Conservation (phyloP, 2,113 vertebrate genomes). For the Brienomyrus brachyistius region DNA sequence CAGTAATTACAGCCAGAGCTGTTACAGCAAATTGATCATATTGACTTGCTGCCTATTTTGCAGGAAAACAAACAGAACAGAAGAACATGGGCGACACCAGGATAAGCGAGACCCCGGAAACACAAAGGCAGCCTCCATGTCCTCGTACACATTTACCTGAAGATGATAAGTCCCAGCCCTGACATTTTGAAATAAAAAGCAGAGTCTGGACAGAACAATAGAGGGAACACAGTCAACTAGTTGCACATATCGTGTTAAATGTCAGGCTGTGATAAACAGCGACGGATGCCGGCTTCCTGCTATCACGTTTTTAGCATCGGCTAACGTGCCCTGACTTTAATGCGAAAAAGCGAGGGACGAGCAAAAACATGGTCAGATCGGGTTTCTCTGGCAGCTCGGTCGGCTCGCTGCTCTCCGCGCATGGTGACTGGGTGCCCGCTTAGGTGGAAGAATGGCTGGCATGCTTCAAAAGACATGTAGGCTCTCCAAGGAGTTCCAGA, state of each 20-base stretch:
- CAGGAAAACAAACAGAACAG: not conserved
- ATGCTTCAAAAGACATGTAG: not conserved
- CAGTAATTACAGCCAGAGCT: conserved; percentile 3
- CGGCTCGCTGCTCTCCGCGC: not conserved
- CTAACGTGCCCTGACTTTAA: not conserved
- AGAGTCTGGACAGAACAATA: not conserved
- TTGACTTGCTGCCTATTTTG: not conserved
- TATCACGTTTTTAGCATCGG: not conserved
- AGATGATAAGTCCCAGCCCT: not conserved
- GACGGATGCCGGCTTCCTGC: not conserved
- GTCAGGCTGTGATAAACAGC: not conserved
- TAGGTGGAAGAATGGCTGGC: not conserved
- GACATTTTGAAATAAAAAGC: conserved; percentile 4
- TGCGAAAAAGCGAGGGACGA: not conserved
- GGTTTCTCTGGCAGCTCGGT: not conserved
- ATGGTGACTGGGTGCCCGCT: not conserved
- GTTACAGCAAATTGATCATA: conserved; percentile 1
- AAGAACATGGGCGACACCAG: not conserved
- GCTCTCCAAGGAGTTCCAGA: not conserved
- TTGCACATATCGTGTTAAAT: not conserved
- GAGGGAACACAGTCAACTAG: not conserved
- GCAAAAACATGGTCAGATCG: not conserved
- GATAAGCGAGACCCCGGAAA: not conserved
- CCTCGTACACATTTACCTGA: not conserved
- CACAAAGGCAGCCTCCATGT: not conserved